Percentiles rank a stretch among this genome's conserved stretches.
Evolutionary conservation across 1,140 invertebrate genomes (phyloP).

Genomic region (Lordiphosa collinella): DNA sequence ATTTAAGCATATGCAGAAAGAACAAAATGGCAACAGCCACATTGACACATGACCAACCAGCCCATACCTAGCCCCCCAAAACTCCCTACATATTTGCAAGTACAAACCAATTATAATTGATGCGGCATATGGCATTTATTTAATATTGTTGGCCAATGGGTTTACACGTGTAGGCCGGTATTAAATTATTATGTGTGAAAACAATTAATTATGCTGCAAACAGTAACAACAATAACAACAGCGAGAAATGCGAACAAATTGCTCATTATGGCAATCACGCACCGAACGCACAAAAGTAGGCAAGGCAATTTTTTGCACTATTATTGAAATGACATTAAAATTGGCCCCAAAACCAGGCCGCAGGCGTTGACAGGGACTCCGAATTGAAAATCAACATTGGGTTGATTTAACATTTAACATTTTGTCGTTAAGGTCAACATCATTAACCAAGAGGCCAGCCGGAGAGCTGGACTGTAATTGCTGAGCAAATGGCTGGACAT

Average conservation of each 20-base stretch:
- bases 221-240: conserved; percentile 35
- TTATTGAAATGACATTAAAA: conserved; percentile 72
- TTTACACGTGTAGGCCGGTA: conserved; percentile 66
- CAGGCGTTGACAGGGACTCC: conserved; percentile 27
- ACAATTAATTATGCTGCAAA: conserved; percentile 76
- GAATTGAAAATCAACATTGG: conserved; percentile 50
- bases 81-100: conserved; percentile 12
- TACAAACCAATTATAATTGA: conserved; percentile 64
- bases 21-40: conserved; percentile 51
- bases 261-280: conserved; percentile 68
- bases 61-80: background rate
- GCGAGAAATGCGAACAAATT: conserved; percentile 23
- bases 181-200: conserved; percentile 79
- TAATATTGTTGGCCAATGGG: conserved; percentile 49
- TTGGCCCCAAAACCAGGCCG: conserved; percentile 30
- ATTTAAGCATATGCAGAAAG: conserved; percentile 61
- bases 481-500: conserved; percentile 72
- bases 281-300: conserved; percentile 58
- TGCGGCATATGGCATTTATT: conserved; percentile 53
- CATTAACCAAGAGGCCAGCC: conserved; percentile 40
- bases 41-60: conserved; percentile 51
- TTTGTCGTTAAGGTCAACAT: conserved; percentile 67
- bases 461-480: conserved; percentile 33
- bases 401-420: conserved; percentile 60
- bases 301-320: conserved; percentile 24